phyloP scores from a whole-genome alignment of 1,140 invertebrate genomes.

The Steinernema khuongi region DNA sequence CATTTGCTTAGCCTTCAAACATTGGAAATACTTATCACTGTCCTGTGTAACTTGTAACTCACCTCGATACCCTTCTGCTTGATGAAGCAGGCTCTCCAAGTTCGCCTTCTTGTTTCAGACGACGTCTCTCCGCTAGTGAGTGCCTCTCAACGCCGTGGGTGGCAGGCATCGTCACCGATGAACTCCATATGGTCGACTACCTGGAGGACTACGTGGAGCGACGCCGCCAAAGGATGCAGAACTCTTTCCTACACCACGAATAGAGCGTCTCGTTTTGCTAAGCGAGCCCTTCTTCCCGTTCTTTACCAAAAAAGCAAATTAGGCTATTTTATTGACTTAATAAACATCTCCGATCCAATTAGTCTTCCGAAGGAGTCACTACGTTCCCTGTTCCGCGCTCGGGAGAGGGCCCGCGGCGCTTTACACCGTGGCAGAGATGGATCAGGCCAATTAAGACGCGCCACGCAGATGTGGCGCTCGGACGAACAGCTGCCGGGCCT shows the following conservation, averaged over 20 bases:
- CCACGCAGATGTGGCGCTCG: not conserved
- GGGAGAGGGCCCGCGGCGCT: not conserved
- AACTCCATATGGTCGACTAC: conserved; percentile 3
- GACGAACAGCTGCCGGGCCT: not conserved
- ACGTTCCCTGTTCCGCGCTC: not conserved
- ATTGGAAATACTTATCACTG: too few relatives aligned
- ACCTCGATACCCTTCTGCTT: not conserved
- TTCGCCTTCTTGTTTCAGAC: not conserved
- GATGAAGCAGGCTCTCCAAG: not conserved
- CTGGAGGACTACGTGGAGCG: conserved; percentile 5
- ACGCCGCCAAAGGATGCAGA: not conserved
- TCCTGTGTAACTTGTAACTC: too few relatives aligned
- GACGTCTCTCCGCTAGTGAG: not conserved
- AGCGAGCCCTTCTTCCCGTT: too few relatives aligned
- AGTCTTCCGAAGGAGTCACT: not conserved
- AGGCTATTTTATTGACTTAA: not conserved
- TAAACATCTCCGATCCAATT: too few relatives aligned
- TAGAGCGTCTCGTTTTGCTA: too few relatives aligned
- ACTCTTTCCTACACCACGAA: conserved; percentile 10
- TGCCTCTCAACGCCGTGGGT: not conserved
- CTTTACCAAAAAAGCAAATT: not conserved
- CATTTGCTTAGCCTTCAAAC: too few relatives aligned
- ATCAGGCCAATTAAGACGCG: not conserved
- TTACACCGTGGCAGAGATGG: not conserved
- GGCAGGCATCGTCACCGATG: not conserved